Percentiles rank a stretch among this genome's conserved stretches.
Evolutionary conservation across 2,888 invertebrate species (phyloP).

Genomic region (Caenorhabditis sp.): DNA sequence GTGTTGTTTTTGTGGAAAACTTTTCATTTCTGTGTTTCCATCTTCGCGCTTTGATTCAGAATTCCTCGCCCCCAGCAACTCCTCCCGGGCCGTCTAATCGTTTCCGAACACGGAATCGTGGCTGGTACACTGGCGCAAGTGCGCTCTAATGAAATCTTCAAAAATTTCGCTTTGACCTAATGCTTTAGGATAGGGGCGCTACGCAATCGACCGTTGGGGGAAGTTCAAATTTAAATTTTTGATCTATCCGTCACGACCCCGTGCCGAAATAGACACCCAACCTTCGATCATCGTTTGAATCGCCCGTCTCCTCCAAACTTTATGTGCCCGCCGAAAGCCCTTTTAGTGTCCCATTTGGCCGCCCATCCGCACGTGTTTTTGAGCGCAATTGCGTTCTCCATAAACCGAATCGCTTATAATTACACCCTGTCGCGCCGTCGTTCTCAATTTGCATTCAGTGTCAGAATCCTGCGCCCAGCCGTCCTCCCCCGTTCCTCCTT

Average conservation of each 20-base stretch:
- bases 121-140: too few relatives aligned
- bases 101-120: too few relatives aligned
- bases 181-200: too few relatives aligned
- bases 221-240: too few relatives aligned
- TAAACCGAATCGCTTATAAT: slow-evolving; percentile 28
- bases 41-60: too few relatives aligned
- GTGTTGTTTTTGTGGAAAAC: slow-evolving; percentile 19
- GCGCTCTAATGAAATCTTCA: too few relatives aligned
- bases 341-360: slow-evolving; percentile 20
- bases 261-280: not conserved
- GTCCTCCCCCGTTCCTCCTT: not conserved
- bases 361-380: slow-evolving; percentile 22
- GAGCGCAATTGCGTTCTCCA: slow-evolving; percentile 15
- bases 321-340: slow-evolving; percentile 22
- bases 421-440: slow-evolving; percentile 1
- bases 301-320: slow-evolving; percentile 6
- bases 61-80: too few relatives aligned
- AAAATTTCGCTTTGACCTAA: too few relatives aligned
- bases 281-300: not conserved
- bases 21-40: too few relatives aligned
- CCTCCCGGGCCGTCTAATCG: too few relatives aligned
- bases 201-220: too few relatives aligned
- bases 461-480: slow-evolving; percentile 1
- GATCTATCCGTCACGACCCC: too few relatives aligned
- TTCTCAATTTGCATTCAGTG: slow-evolving; percentile 12